Evolutionary conservation across 2,797 vertebrate species (phyloP).

Genomic region (Peromyscus melanophrys): DNA sequence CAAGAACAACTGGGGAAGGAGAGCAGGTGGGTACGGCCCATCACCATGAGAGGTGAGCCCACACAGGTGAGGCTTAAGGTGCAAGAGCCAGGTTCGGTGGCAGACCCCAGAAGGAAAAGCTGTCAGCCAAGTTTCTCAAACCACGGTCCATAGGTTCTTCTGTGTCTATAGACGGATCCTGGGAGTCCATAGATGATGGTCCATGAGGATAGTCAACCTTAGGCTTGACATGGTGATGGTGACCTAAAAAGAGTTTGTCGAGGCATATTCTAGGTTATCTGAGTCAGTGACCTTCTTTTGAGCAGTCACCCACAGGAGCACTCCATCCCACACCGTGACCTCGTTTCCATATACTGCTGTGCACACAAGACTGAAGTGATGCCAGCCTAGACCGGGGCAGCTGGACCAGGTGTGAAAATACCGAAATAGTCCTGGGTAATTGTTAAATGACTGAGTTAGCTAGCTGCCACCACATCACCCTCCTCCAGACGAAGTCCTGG

Average conservation of each 20-base stretch:
- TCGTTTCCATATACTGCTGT: background rate
- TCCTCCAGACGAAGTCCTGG: background rate
- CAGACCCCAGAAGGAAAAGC: background rate
- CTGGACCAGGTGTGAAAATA: constrained; percentile 20
- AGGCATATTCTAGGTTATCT: constrained; percentile 31
- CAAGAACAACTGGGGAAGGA: background rate
- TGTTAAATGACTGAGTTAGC: background rate
- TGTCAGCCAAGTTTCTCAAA: constrained; percentile 9
- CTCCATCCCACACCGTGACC: constrained; percentile 10
- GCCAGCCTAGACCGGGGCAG: background rate
- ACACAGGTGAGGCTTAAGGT: background rate
- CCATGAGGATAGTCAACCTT: background rate
- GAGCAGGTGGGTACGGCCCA: background rate
- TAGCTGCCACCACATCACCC: background rate
- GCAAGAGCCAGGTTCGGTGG: background rate
- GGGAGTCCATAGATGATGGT: background rate
- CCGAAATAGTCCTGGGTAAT: background rate
- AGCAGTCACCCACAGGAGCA: constrained; percentile 15
- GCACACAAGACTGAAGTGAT: background rate
- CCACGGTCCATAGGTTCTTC: background rate
- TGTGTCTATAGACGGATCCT: background rate
- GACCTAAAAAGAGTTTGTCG: background rate
- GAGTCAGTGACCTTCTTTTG: background rate
- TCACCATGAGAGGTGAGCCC: background rate
- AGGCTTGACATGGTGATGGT: background rate